A percentile compares a stretch with the other conserved stretches of the same genome.
These are phyloP conservation scores for Cheumatopsyche charites DNA, from an alignment of 1,140 invertebrate genomes.

Conservation along the genomic window DNA sequence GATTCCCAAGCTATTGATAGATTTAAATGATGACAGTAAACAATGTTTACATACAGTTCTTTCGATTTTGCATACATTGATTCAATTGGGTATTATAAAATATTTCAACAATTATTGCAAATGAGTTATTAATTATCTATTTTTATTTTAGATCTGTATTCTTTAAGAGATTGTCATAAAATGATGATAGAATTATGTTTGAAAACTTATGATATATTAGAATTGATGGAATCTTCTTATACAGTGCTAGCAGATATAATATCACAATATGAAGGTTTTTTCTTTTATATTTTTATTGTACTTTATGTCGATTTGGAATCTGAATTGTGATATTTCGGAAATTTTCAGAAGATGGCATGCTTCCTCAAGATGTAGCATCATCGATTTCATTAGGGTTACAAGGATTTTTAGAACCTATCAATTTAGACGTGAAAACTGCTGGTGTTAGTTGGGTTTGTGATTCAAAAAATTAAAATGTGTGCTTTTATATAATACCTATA, in stretches of 20 bases:
- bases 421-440: slow-evolving; percentile 32
- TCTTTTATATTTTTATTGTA: background rate
- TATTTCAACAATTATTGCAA: slow-evolving; percentile 3
- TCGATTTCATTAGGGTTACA: slow-evolving; percentile 36
- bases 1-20: background rate
- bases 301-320: background rate
- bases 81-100: slow-evolving; percentile 43
- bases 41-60: slow-evolving; percentile 20
- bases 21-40: slow-evolving; percentile 13
- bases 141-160: slow-evolving; percentile 55
- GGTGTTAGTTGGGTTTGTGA: slow-evolving; percentile 42
- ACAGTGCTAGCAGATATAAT: slow-evolving; percentile 56
- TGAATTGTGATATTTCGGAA: slow-evolving; percentile 6
- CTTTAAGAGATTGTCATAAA: slow-evolving; percentile 53
- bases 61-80: slow-evolving; percentile 22
- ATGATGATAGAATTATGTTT: slow-evolving; percentile 54
- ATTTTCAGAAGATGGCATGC: slow-evolving; percentile 43
- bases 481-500: background rate
- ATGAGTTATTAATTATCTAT: slow-evolving; percentile 6
- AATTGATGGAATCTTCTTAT: slow-evolving; percentile 53
- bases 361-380: slow-evolving; percentile 41
- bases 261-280: slow-evolving; percentile 55
- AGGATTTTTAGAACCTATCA: slow-evolving; percentile 35
- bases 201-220: slow-evolving; percentile 51
- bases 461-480: background rate